Percentiles rank a stretch among this genome's conserved stretches.
phyloP scores from a whole-genome alignment of 2,797 vertebrate genomes.

The Octomys mimax region DNA sequence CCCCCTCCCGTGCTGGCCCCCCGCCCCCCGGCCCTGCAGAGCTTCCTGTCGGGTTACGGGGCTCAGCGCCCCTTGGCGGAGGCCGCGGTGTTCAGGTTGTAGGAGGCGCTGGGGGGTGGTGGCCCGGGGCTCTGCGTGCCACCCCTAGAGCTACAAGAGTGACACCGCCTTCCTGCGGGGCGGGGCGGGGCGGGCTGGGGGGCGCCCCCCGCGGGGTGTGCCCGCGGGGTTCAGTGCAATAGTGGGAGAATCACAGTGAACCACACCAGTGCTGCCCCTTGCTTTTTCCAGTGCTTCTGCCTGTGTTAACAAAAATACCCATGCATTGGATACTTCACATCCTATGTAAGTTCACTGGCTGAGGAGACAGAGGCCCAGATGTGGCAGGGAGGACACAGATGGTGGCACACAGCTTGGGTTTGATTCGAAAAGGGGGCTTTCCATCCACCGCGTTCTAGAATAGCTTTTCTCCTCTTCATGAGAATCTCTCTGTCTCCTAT shows the following conservation, averaged over 20 bases:
- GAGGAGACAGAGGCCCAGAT: background rate
- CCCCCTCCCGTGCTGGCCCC: constrained; percentile 88
- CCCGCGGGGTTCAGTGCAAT: background rate
- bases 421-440: constrained; percentile 44
- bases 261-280: constrained; percentile 48
- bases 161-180: constrained; percentile 54
- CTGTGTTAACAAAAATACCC: background rate
- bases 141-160: constrained; percentile 44
- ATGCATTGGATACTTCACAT: constrained; percentile 53
- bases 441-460: background rate
- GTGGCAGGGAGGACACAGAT: constrained; percentile 42
- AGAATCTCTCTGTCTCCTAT: constrained; percentile 14
- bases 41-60: constrained; percentile 89
- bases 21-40: constrained; percentile 88
- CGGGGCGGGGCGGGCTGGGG: background rate
- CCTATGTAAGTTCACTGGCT: background rate
- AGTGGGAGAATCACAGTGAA: constrained; percentile 52
- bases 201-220: background rate
- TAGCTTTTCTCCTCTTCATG: background rate
- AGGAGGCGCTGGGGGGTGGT: constrained; percentile 62
- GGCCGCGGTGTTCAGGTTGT: constrained; percentile 85
- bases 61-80: constrained; percentile 88
- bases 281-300: constrained; percentile 33
- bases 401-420: constrained; percentile 55
- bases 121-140: constrained; percentile 29